A percentile compares a stretch with the other conserved stretches of the same genome.
Conservation (phyloP, 2,113 vertebrate species). For the Rhinogobius similis region DNA sequence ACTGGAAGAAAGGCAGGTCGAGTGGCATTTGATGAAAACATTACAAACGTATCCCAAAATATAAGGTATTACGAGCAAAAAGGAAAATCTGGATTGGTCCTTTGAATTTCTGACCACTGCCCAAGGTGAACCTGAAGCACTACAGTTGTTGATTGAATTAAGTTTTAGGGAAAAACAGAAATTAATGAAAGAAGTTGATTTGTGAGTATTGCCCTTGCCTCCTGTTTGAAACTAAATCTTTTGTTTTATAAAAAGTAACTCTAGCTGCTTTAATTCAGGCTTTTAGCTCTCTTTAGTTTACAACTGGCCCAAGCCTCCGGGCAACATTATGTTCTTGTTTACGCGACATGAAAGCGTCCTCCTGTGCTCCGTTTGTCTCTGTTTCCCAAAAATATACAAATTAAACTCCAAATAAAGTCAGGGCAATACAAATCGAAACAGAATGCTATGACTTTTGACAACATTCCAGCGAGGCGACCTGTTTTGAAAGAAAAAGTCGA, state of each 20-base stretch:
- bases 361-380: neutral
- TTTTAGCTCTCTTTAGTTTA: slow-evolving; percentile 5
- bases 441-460: neutral
- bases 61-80: neutral
- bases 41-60: neutral
- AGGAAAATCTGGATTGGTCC: too few species aligned
- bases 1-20: neutral
- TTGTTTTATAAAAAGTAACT: slow-evolving; percentile 1
- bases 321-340: neutral
- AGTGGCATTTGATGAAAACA: neutral
- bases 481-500: neutral
- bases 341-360: neutral
- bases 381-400: slow-evolving; percentile 3
- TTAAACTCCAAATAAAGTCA: neutral
- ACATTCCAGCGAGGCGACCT: neutral
- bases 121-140: neutral
- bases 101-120: too few species aligned
- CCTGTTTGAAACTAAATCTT: neutral
- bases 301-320: neutral
- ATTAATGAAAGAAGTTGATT: neutral
- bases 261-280: neutral
- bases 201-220: neutral
- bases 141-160: neutral
- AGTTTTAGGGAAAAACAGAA: neutral
- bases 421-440: slow-evolving; percentile 1